Evolutionary conservation across 2,888 invertebrate species (phyloP).

Genomic region (Pollenia angustigena): DNA sequence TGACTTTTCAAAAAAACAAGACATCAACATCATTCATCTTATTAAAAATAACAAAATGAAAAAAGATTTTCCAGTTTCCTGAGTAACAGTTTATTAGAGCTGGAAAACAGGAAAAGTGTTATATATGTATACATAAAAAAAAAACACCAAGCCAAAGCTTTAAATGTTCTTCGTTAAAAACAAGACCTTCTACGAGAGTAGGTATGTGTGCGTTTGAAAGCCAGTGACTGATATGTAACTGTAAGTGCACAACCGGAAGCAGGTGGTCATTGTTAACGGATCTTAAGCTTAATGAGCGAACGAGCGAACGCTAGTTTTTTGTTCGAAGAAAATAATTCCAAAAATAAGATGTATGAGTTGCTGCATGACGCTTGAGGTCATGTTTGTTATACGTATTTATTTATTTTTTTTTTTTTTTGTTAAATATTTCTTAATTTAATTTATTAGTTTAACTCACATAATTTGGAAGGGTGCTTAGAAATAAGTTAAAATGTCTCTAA

Average conservation of each 20-base stretch:
- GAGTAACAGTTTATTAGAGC: constrained; percentile 44
- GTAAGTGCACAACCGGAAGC: constrained; percentile 51
- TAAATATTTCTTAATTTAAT: constrained; percentile 60
- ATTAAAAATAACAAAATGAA: constrained; percentile 61
- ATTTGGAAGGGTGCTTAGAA: constrained; percentile 11
- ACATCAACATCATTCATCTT: constrained; percentile 82
- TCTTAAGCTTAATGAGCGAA: constrained; percentile 60
- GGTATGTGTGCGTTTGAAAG: neutral
- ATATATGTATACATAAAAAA: neutral
- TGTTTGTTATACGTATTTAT: constrained; percentile 42
- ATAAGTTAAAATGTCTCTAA: constrained; percentile 34
- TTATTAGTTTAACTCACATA: constrained; percentile 56
- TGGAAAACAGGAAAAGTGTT: neutral
- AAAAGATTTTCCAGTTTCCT: neutral
- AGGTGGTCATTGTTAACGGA: constrained; percentile 70
- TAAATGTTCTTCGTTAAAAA: neutral
- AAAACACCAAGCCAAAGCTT: neutral
- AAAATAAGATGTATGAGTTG: constrained; percentile 42
- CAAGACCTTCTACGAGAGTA: neutral
- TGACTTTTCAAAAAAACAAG: constrained; percentile 78
- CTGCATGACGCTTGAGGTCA: constrained; percentile 39
- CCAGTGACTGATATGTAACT: neutral
- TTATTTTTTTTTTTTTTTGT: constrained; percentile 11
- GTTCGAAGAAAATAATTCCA: neutral
- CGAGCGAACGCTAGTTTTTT: constrained; percentile 3